Conservation (phyloP, 2,888 invertebrate genomes). For the Branchipolynoe longqiensis region DNA sequence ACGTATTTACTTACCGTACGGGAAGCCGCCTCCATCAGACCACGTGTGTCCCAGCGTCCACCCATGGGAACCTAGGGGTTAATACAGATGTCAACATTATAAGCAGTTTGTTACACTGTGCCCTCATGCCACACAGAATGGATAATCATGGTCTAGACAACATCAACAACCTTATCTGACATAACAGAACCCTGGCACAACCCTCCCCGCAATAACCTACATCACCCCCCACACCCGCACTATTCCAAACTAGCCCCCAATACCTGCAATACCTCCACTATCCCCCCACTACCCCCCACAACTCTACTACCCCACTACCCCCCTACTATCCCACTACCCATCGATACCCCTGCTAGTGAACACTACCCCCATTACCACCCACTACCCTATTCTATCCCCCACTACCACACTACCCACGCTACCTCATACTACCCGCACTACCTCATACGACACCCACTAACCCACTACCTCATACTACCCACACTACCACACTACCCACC, state of each 20-base stretch:
- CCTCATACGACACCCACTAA: neutral
- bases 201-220: no score
- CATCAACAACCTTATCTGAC: no score
- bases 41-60: constrained; percentile 32
- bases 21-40: constrained; percentile 42
- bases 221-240: no score
- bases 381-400: neutral
- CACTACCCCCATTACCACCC: neutral
- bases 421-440: neutral
- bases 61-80: neutral
- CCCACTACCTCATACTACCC: no score
- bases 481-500: no score
- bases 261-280: neutral
- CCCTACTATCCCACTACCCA: neutral
- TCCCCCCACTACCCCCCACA: neutral
- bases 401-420: neutral
- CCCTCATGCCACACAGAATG: neutral
- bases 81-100: neutral
- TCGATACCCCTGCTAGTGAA: no score
- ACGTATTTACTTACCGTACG: constrained; percentile 20
- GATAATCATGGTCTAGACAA: neutral
- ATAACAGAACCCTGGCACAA: no score
- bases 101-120: neutral
- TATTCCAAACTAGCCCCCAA: neutral
- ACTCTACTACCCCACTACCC: neutral